A percentile compares a stretch with the other conserved stretches of the same genome.
phyloP scores from a whole-genome alignment of 2,797 vertebrate genomes.

The Lagodon rhomboides region DNA sequence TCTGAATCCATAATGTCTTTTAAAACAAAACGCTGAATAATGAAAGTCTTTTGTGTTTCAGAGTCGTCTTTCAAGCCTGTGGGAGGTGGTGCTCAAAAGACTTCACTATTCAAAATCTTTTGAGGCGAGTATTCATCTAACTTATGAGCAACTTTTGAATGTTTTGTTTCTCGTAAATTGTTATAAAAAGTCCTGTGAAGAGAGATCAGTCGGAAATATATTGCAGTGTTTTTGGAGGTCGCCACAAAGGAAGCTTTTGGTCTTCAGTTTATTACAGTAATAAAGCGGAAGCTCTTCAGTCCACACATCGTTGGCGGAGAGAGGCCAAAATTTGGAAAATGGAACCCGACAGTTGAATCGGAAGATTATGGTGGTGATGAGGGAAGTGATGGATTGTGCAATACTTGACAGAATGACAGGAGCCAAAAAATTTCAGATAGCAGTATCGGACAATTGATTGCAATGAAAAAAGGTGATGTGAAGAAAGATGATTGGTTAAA shows the following conservation, averaged over 20 bases:
- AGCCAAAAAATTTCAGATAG: neutral
- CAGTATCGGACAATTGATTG: too few species aligned
- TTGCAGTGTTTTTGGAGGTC: too few species aligned
- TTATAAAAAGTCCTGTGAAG: neutral
- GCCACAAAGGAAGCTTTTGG: too few species aligned
- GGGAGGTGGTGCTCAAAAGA: neutral
- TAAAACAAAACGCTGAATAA: neutral
- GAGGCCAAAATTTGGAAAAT: neutral
- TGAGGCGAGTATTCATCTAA: neutral
- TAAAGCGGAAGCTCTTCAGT: neutral
- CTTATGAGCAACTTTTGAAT: too few species aligned
- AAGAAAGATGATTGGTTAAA: neutral
- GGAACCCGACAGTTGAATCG: neutral
- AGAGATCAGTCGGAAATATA: neutral
- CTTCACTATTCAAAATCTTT: neutral
- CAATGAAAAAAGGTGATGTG: neutral
- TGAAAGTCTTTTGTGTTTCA: neutral
- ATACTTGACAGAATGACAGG: neutral
- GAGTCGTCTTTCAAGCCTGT: neutral
- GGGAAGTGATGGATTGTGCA: neutral
- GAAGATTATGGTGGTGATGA: neutral
- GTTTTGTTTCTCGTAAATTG: too few species aligned
- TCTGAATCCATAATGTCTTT: neutral
- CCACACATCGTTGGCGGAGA: neutral
- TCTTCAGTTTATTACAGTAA: too few species aligned